Percentiles rank a stretch among this genome's conserved stretches.
phyloP scores from a whole-genome alignment of 2,113 vertebrate genomes.

The Pionites leucogaster region DNA sequence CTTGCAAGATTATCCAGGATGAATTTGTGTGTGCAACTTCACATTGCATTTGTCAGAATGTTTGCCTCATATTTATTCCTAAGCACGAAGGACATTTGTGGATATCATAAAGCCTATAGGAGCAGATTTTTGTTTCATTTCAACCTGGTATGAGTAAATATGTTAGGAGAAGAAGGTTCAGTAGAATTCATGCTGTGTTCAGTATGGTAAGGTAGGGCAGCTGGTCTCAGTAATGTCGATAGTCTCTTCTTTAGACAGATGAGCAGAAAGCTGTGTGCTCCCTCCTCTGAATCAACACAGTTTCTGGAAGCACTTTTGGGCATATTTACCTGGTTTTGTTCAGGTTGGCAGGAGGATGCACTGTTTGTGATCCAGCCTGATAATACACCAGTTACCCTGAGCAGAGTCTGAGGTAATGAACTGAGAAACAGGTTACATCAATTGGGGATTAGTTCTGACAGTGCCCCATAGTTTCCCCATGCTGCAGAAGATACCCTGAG shows the following conservation, averaged over 20 bases:
- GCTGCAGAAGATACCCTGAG: background rate
- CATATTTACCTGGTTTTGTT: background rate
- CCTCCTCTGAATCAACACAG: fast-evolving
- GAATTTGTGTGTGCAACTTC: background rate
- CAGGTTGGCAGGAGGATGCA: background rate
- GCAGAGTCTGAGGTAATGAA: fast-evolving
- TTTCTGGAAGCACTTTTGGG: background rate
- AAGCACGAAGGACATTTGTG: background rate
- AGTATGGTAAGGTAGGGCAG: fast-evolving
- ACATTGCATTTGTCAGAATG: background rate
- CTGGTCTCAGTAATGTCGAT: fast-evolving
- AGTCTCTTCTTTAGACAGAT: background rate
- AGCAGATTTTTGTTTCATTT: background rate
- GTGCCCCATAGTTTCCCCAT: background rate
- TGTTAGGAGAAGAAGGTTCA: background rate
- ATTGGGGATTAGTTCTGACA: background rate
- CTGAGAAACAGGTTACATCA: background rate
- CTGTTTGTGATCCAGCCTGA: background rate
- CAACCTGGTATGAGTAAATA: background rate
- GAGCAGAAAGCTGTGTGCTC: background rate
- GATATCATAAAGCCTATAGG: background rate
- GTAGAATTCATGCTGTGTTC: background rate
- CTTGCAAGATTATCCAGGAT: background rate
- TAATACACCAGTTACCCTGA: fast-evolving
- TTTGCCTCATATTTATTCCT: background rate